Percentiles rank a stretch among this genome's conserved stretches.
Conservation (phyloP, 2,113 vertebrate genomes). For the Neogobius melanostomus region DNA sequence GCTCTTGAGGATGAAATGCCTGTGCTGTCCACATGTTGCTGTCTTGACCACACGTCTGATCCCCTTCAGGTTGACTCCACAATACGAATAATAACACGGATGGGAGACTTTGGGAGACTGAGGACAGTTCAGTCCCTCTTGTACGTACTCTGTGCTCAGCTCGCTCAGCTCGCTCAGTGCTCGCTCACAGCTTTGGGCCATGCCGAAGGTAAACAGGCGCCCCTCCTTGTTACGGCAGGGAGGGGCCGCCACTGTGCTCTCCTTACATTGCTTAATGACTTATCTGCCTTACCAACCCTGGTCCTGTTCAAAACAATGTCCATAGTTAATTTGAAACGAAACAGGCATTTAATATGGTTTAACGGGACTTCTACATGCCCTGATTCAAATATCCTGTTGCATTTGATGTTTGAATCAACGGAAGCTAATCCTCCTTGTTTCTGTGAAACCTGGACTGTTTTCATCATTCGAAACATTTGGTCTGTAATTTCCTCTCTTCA, state of each 20-base stretch:
- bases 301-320: slow-evolving; percentile 25
- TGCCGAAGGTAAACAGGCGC: slow-evolving; percentile 79
- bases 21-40: slow-evolving; percentile 74
- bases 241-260: slow-evolving; percentile 66
- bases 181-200: slow-evolving; percentile 73
- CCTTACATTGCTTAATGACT: slow-evolving; percentile 68
- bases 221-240: slow-evolving; percentile 53
- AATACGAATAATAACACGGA: slow-evolving; percentile 74
- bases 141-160: slow-evolving; percentile 69
- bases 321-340: slow-evolving; percentile 40
- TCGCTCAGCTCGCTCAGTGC: slow-evolving; percentile 70
- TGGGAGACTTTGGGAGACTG: slow-evolving; percentile 72
- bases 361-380: slow-evolving; percentile 4
- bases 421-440: neutral
- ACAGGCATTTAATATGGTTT: slow-evolving; percentile 14
- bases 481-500: neutral
- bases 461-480: neutral
- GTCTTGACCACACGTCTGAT: slow-evolving; percentile 81
- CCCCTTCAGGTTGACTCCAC: slow-evolving; percentile 81
- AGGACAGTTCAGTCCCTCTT: slow-evolving; percentile 70
- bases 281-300: slow-evolving; percentile 52
- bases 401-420: neutral
- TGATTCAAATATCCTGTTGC: neutral
- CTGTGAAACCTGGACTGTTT: neutral
- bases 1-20: slow-evolving; percentile 55